Evolutionary conservation across 2,888 invertebrate genomes (phyloP).

Genomic region (Anthrax anthrax): DNA sequence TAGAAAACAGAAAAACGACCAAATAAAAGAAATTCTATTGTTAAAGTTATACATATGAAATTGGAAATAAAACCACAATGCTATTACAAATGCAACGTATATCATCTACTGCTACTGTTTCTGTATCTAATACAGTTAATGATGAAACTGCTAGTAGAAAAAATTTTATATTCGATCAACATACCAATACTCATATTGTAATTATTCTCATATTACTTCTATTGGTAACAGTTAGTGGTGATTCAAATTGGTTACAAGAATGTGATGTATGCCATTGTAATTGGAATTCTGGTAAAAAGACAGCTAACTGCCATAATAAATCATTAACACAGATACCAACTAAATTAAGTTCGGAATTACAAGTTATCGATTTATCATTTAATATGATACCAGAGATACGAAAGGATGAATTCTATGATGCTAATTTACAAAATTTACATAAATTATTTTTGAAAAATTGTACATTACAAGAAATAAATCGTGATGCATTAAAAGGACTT

Average conservation of each 20-base stretch:
- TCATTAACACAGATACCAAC: conserved; percentile 55
- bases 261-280: conserved; percentile 55
- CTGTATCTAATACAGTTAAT: background rate
- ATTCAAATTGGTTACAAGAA: conserved; percentile 28
- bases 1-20: too few species aligned
- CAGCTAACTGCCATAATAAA: conserved; percentile 60
- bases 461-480: conserved; percentile 54
- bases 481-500: conserved; percentile 60
- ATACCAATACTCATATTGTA: background rate
- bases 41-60: too few species aligned
- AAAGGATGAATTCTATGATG: conserved; percentile 51
- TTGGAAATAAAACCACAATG: too few species aligned
- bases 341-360: conserved; percentile 54
- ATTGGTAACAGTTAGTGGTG: conserved; percentile 11
- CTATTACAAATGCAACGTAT: too few species aligned
- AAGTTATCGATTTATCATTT: conserved; percentile 55
- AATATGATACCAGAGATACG: conserved; percentile 53
- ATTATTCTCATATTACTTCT: background rate
- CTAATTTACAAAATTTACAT: conserved; percentile 63
- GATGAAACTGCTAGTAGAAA: background rate
- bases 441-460: conserved; percentile 64
- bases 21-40: too few species aligned
- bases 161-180: background rate
- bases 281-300: conserved; percentile 74
- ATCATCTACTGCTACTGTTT: too few species aligned